Conservation (phyloP, 1,140 invertebrate genomes). For the Oryzaephilus surinamensis region DNA sequence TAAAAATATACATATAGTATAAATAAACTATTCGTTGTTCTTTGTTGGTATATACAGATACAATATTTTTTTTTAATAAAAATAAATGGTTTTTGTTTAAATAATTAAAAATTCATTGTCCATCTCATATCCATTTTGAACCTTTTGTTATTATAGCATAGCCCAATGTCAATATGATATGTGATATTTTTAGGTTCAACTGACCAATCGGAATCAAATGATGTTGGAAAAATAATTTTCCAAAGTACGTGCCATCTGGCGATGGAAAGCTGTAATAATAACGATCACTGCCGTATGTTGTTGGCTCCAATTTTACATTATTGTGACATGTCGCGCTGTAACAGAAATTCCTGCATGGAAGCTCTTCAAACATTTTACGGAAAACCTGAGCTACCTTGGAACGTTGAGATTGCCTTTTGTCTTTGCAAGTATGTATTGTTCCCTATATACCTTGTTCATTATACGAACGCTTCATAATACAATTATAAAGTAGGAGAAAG, state of each 20-base stretch:
- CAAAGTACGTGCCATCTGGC: slow-evolving; percentile 69
- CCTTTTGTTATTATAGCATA: too few relatives aligned
- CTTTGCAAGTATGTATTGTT: slow-evolving; percentile 64
- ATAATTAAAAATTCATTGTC: not conserved
- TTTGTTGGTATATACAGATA: too few relatives aligned
- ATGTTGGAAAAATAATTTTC: slow-evolving; percentile 37
- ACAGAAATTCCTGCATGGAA: slow-evolving; percentile 75
- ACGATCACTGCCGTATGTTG: slow-evolving; percentile 61
- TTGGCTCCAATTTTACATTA: slow-evolving; percentile 69
- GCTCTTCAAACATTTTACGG: slow-evolving; percentile 78
- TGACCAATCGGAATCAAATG: slow-evolving; percentile 20
- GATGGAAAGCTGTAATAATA: slow-evolving; percentile 61
- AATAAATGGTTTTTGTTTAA: not conserved
- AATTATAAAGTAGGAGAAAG: not conserved
- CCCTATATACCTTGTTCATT: slow-evolving; percentile 6
- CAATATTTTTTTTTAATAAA: not conserved
- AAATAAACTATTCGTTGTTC: too few relatives aligned
- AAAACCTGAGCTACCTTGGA: slow-evolving; percentile 63
- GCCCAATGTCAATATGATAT: slow-evolving; percentile 3
- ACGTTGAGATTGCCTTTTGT: slow-evolving; percentile 81
- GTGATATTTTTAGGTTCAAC: slow-evolving; percentile 20
- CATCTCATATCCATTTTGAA: too few relatives aligned
- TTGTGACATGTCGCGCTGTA: slow-evolving; percentile 65
- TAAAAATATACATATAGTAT: not conserved
- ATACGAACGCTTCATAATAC: slow-evolving; percentile 7